phyloP scores from a whole-genome alignment of 2,113 vertebrate genomes.

The Coturnix japonica region DNA sequence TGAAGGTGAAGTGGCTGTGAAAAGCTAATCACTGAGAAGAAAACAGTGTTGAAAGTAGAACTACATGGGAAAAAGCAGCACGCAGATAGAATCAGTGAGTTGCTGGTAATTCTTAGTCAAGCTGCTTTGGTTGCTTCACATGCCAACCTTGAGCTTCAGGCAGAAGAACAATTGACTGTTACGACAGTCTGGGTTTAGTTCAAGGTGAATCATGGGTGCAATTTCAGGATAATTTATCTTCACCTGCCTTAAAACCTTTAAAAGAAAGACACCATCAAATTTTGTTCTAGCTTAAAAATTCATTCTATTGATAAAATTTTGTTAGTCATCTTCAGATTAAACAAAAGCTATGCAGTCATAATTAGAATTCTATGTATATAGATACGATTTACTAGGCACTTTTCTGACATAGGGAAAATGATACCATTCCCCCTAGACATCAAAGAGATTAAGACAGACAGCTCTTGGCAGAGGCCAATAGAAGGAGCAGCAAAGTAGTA shows the following conservation, averaged over 20 bases:
- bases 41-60: neutral
- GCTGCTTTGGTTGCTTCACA: neutral
- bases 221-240: constrained; percentile 18
- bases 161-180: neutral
- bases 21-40: neutral
- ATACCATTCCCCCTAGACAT: neutral
- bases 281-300: neutral
- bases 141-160: neutral
- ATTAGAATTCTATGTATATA: neutral
- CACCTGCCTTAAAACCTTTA: neutral
- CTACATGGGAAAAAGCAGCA: neutral
- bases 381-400: neutral
- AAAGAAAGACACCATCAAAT: neutral
- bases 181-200: neutral
- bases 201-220: constrained; percentile 7
- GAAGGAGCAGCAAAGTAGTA: neutral
- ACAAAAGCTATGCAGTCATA: neutral
- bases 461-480: neutral
- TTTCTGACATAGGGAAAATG: neutral
- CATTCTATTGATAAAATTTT: neutral
- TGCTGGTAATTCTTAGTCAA: neutral
- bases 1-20: neutral
- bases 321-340: neutral
- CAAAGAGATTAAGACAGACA: neutral
- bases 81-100: neutral